phyloP scores from a whole-genome alignment of 1,140 invertebrate genomes.

The Achroia grisella region DNA sequence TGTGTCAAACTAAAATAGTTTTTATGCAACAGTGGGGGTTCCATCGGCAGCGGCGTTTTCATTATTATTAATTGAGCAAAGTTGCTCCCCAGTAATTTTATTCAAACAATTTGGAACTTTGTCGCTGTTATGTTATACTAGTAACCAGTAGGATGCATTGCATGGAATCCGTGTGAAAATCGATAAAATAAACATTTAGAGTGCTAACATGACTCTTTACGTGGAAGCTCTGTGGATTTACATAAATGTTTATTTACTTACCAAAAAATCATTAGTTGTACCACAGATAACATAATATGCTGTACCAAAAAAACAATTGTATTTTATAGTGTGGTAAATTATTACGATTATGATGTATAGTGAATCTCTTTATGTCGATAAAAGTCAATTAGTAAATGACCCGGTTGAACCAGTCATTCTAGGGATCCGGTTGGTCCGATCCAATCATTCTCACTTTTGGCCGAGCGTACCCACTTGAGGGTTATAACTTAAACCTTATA shows the following conservation, averaged over 20 bases:
- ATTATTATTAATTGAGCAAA: conserved; percentile 61
- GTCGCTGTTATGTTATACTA: conserved; percentile 24
- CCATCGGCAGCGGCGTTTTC: conserved; percentile 32
- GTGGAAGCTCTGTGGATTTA: conserved; percentile 10
- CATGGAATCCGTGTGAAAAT: conserved; percentile 62
- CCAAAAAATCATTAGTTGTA: conserved; percentile 25
- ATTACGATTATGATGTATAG: no score
- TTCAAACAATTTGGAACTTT: conserved; percentile 42
- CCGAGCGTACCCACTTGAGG: no score
- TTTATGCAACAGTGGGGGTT: conserved; percentile 40
- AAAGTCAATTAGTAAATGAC: no score
- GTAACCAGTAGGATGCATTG: conserved; percentile 40
- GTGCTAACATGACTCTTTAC: conserved; percentile 26
- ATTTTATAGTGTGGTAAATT: no score
- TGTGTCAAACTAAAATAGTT: conserved; percentile 59
- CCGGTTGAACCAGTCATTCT: no score
- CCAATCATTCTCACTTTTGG: no score
- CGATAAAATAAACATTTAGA: conserved; percentile 70
- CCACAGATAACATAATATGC: no score
- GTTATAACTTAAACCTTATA: no score
- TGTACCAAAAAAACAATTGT: not conserved
- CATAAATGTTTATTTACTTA: conserved; percentile 10
- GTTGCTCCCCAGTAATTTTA: conserved; percentile 47
- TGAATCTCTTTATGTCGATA: no score
- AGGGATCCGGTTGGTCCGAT: no score